Evolutionary conservation across 1,140 invertebrate genomes (phyloP).

Genomic region (Metaphire vulgaris): DNA sequence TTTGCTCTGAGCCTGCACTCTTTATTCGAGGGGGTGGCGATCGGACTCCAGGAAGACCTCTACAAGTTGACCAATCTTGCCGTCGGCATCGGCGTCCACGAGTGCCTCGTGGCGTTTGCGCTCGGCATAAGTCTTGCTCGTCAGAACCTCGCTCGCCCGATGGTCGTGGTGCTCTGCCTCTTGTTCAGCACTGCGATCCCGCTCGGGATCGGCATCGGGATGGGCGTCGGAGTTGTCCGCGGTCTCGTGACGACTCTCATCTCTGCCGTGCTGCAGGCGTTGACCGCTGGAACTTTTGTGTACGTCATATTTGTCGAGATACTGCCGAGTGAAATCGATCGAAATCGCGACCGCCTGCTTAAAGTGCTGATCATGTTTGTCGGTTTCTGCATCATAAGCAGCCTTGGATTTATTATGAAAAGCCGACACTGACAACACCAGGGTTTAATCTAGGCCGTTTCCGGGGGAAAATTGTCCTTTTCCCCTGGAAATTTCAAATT

Average conservation of each 20-base stretch:
- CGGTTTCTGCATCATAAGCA: slow-evolving; percentile 34
- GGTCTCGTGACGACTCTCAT: slow-evolving; percentile 33
- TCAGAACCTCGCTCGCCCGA: slow-evolving; percentile 34
- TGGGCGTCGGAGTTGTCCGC: slow-evolving; percentile 31
- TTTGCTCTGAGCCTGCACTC: slow-evolving; percentile 51
- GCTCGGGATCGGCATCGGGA: slow-evolving; percentile 49
- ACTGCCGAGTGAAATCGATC: slow-evolving; percentile 42
- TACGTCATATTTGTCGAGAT: slow-evolving; percentile 29
- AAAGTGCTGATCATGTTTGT: slow-evolving; percentile 40
- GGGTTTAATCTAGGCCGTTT: too few relatives aligned
- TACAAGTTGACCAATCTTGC: slow-evolving; percentile 43
- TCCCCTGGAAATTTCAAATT: too few relatives aligned
- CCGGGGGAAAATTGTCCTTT: too few relatives aligned
- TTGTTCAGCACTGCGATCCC: slow-evolving; percentile 47
- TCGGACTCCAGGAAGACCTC: slow-evolving; percentile 46
- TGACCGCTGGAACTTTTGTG: slow-evolving; percentile 26
- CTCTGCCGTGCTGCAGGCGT: slow-evolving; percentile 48
- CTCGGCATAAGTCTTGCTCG: slow-evolving; percentile 49
- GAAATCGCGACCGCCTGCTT: slow-evolving; percentile 32
- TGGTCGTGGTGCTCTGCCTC: slow-evolving; percentile 40
- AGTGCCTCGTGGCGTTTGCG: slow-evolving; percentile 50
- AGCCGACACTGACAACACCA: too few relatives aligned
- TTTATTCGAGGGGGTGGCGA: slow-evolving; percentile 53
- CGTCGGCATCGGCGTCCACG: slow-evolving; percentile 50
- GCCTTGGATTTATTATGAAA: slow-evolving; percentile 15